Evolutionary conservation across 2,888 invertebrate species (phyloP), one percentile per base, ranked within the genome.

Genomic region (Morpho achilles): DNA sequence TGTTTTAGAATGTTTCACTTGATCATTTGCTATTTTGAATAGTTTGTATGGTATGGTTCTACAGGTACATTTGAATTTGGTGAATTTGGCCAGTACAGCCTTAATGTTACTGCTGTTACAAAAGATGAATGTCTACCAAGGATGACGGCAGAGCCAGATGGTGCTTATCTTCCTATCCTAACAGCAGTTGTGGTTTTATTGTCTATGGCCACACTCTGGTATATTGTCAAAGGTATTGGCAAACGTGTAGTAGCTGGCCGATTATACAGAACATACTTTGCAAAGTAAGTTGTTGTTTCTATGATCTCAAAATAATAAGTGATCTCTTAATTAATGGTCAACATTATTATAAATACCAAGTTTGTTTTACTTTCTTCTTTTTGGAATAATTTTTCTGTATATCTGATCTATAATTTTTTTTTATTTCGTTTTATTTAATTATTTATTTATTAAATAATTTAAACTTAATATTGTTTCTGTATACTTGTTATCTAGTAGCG

Each of bases 161-260:
- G 89, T 1, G 86, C 88, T 0, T 76, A 75, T 53, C 76, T 91
- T 50, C 91, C 91, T 0, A 82, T 90, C 9, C 70, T 91, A 53
- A 88, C 87, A 0, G 79, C 87, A 0, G 80, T 85, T 0, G 87
- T 91, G 42, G 82, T 86, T 7, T 73, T 91, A 8, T 71, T 91
- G 65, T 80, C 84, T 4, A 88, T 91, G 87, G 91, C 91, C 8
- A 91, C 91, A 0, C 71, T 90, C 48, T 91, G 91, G 91, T 91
- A 91, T 64, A 71, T 91, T 53, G 70, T 89, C 42, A 91, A 91
- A 64, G 87, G 80, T 0, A 85, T 90, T 3, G 84, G 85, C 23
- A 90, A 88, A 68, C 71, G 85, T 53, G 63, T 91, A 4, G 72
- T 84, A 1, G 88, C 91, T 42, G 83, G 87, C 7, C 71, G 89